A percentile compares a stretch with the other conserved stretches of the same genome.
phyloP scores from a whole-genome alignment of 2,888 invertebrate genomes.

The Merodon equestris region DNA sequence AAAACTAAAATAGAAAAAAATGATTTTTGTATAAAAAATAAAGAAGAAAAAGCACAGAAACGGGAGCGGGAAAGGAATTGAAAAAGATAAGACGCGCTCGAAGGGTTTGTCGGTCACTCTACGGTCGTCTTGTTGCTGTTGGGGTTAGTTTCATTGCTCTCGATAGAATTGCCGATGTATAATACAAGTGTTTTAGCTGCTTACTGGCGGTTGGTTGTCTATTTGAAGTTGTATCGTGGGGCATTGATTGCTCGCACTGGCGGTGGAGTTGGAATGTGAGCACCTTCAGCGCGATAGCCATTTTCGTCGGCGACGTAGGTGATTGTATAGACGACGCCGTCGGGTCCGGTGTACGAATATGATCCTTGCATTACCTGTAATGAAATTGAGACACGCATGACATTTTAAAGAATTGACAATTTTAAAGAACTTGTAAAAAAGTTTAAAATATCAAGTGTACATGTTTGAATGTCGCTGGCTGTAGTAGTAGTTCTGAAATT shows the following conservation, averaged over 20 bases:
- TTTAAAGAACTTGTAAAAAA: too few relatives aligned
- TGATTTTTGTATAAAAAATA: slow-evolving; percentile 28
- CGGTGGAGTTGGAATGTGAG: slow-evolving; percentile 79
- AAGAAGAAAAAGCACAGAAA: background rate
- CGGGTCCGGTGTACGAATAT: slow-evolving; percentile 82
- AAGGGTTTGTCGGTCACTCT: slow-evolving; percentile 45
- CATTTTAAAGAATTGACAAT: too few relatives aligned
- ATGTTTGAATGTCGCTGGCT: too few relatives aligned
- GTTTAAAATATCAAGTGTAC: too few relatives aligned
- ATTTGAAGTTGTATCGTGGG: slow-evolving; percentile 67
- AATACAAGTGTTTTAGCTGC: slow-evolving; percentile 9
- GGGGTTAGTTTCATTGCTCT: slow-evolving; percentile 34
- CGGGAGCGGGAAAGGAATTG: slow-evolving; percentile 1
- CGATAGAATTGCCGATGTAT: slow-evolving; percentile 30
- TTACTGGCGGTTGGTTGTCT: slow-evolving; percentile 8
- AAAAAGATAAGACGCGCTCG: slow-evolving; percentile 40
- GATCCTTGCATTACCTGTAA: slow-evolving; percentile 81
- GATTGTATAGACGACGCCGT: slow-evolving; percentile 81
- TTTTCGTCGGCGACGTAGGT: slow-evolving; percentile 80
- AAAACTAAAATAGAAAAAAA: slow-evolving; percentile 46
- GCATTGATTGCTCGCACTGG: slow-evolving; percentile 74
- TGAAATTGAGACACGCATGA: background rate
- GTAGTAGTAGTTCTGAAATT: too few relatives aligned
- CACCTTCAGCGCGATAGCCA: slow-evolving; percentile 79
- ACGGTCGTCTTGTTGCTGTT: slow-evolving; percentile 42